These are phyloP conservation scores for Nyctalus aviator DNA, from an alignment of 2,797 vertebrate genomes.

Conservation along the genomic window DNA sequence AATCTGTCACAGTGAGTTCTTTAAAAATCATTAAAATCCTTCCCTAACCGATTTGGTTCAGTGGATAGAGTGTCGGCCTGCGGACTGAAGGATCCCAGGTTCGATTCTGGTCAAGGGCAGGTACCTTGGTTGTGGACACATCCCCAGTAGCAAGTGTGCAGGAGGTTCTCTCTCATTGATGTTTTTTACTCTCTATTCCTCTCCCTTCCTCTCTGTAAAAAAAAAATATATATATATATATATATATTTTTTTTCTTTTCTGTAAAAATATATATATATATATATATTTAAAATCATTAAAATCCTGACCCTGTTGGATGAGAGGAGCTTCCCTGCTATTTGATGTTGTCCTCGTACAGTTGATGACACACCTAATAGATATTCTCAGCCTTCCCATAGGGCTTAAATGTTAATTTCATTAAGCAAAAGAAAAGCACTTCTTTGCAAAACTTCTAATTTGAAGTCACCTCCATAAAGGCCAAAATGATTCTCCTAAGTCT, in stretches of 20 bases:
- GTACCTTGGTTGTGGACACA: too few species aligned
- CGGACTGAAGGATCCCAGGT: too few species aligned
- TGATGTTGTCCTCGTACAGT: background rate
- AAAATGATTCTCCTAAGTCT: background rate
- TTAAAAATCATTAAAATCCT: conserved; percentile 56
- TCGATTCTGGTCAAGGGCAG: too few species aligned
- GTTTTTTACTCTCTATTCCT: too few species aligned
- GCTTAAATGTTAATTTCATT: background rate
- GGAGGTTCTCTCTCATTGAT: too few species aligned
- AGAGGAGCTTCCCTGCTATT: background rate
- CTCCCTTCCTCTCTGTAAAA: too few species aligned
- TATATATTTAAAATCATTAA: conserved; percentile 25
- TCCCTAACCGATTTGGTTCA: too few species aligned
- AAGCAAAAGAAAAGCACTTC: background rate
- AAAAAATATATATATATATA: too few species aligned
- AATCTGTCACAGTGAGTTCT: conserved; percentile 19
- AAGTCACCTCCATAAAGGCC: background rate
- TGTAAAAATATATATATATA: too few species aligned
- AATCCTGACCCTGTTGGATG: background rate
- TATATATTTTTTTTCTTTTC: too few species aligned
- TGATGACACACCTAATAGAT: background rate
- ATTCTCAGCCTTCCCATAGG: background rate
- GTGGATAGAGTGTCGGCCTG: too few species aligned
- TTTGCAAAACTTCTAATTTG: background rate
- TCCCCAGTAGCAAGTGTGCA: too few species aligned